Evolutionary conservation across 2,888 invertebrate genomes (phyloP), one percentile per base, ranked within the genome.

Genomic region (Papilio elwesi): DNA sequence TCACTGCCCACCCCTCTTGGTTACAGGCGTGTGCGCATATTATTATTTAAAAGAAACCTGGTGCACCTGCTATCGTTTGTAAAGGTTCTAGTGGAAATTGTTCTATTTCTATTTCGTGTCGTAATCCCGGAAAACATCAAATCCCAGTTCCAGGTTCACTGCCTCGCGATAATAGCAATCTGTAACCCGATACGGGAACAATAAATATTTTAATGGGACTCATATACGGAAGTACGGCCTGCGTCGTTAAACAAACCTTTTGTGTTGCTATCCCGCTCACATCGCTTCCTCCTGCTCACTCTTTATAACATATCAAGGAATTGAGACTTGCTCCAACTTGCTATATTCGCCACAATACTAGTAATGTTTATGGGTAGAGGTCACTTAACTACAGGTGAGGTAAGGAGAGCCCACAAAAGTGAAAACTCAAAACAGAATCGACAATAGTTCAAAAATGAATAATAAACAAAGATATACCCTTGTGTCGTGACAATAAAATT

Each of bases 141-240:
- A 51, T 47, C 36, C 64, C 13, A 62, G 59, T 62, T 62, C 43
- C 51, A 47, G 73, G 65, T 68, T 65, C 68, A 65, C 47, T 68
- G 64, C 65, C 72, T 43, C 15, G 51, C 64, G 26, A 65, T 69
- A 52, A 69, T 59, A 57, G 57, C 55, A 49, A 57, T 51, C 43
- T 53, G 68, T 73, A 69, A 68, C 53, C 47, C 68, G 57, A 73
- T 69, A 73, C 51, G 69, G 73, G 43, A 73, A 65, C 69, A 57
- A 73, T 73, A 73, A 73, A 73, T 15, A 51, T 36, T 55, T 68
- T 62, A 68, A 68, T 72, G 63, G 63, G 12, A 43, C 16, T n/a
- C 16, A 15, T n/a, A 36, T 47, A 26, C 52, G 43, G 51, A 49
- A 59, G 43, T 62, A 38, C n/a, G 36, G 16, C 15, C 53, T 12